Base-by-base conservation (phyloP, 1,140 invertebrate species). In the Heliothis virescens region DNA sequence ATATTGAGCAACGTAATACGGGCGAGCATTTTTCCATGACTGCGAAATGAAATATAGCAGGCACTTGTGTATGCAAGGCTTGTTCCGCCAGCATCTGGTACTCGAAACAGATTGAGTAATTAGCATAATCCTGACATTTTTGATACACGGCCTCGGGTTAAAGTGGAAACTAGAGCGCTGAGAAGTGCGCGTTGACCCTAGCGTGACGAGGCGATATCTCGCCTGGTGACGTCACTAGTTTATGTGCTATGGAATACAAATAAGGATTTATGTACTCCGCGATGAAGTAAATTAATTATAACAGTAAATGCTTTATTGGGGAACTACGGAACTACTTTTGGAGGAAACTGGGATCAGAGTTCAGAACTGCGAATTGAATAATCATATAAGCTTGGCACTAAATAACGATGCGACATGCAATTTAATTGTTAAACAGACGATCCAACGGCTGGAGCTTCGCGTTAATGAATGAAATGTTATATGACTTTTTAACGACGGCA, bases 41-140 rank as follows among this genome's bases (percentile, higher is more conserved):
- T 18, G 34, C 16, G 10, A 60, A 57, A 55, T 59, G n/a, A 21
- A 60, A 59, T 59, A n/a, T 74, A 60, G n/a, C 16, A 60, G 48
- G 34, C 62, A 52, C 50, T 63, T 63, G 18, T 50, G 60, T 63
- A 76, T 76, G 59, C 73, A 62, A 48, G 18, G 41, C 73, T 34
- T 63, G 73, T 76, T 76, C 34, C 47, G 48, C 34, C 48, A 47
- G 59, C 73, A 76, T 76, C 73, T 63, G 73, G 47, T 76, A 16
- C 65, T 69, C 48, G 60, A 21, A 73, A 65, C 57, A 73, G 69
- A 80, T 74, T 76, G 65, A 62, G 57, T 57, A 77, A 77, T 81
- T 72, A 75, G 67, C 74, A 72, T 77, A 81, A 81, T 62, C 26
- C 55, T n/a, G 18, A 53, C 73, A 81, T 69, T 80, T 79, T 74